Base-by-base conservation (phyloP, 2,888 invertebrate species). In the Tribolium freemani region DNA sequence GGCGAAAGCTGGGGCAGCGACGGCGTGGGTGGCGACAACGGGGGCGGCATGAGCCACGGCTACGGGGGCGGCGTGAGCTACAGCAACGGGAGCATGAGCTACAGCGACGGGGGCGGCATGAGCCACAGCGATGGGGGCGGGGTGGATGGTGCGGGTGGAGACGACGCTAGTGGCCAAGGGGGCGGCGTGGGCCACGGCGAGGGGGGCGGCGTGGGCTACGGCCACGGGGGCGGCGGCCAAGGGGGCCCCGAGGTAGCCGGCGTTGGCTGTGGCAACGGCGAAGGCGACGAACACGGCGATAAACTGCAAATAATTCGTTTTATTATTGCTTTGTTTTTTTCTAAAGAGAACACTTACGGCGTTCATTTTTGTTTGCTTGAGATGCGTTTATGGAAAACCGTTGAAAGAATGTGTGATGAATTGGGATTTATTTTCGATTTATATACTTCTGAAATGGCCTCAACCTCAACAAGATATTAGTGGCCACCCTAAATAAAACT, bases 231-330 rank as follows among this genome's bases (percentile, higher is more conserved):
- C n/a, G 8, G 66, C 16, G 20, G 54, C 66, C 20, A 54, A 54
- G 44, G 66, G 66, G 31, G 57, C 57, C 31, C 67, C 67, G 20
- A 68, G 13, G 26, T 51, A 16, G 2, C 69, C 69, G 16, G 69
- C 69, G 50, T 69, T 58, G 69, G 60, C 69, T 31, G 69, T 44
- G 53, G 69, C 69, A 60, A 69, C 69, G 66, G 66, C 66, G 53
- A 58, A 11, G 44, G 69, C 69, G 44, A 51, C 69, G 44, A 69
- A 69, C n/a, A 69, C 57, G 48, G 21, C 56, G 10, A 57, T 10
- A 31, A 11, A 67, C 67, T 67, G 38, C 0, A 57, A 67, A 30
- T 31, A 11, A 45, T 10, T 44, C 5, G 5, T 44, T n/a, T 9
- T 6, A 45, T 5, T 26, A 3, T 1, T 38, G 38, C 8, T n/a